These are phyloP conservation scores for Scaptomyza hsui DNA, from an alignment of 1,140 invertebrate species.

Conservation along the genomic window DNA sequence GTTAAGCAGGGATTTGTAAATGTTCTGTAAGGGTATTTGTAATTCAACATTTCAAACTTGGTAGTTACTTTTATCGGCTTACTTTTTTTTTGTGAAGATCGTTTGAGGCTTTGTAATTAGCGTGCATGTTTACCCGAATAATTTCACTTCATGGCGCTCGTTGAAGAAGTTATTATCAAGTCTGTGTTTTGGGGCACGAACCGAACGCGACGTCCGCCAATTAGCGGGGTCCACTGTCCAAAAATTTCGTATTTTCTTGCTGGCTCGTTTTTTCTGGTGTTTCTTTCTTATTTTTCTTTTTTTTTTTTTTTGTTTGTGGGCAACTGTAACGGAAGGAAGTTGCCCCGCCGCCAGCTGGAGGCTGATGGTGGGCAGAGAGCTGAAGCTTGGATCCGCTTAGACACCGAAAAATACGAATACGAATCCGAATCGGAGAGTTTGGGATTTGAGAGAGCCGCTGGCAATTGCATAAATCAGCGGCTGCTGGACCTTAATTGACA, in stretches of 20 bases:
- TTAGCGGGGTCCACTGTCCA: conserved; percentile 63
- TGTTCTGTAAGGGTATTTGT: not conserved
- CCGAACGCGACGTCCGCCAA: conserved; percentile 73
- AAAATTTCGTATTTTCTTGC: conserved; percentile 18
- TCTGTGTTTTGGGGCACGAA: conserved; percentile 50
- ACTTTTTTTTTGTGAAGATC: conserved; percentile 35
- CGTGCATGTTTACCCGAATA: conserved; percentile 81
- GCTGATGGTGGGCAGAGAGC: conserved; percentile 16
- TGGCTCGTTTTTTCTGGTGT: not conserved
- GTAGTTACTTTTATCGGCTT: conserved; percentile 12
- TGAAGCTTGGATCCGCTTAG: not conserved
- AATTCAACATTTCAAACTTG: not conserved
- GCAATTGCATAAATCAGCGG: conserved; percentile 76
- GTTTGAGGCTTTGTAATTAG: conserved; percentile 78
- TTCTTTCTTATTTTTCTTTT: conserved; percentile 20
- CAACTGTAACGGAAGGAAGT: conserved; percentile 80
- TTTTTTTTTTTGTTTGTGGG: conserved; percentile 39
- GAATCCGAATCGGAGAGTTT: conserved; percentile 17
- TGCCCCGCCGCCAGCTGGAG: conserved; percentile 24
- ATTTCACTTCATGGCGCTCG: conserved; percentile 80
- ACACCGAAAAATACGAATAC: conserved; percentile 24
- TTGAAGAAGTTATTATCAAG: conserved; percentile 80
- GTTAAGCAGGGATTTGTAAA: not conserved
- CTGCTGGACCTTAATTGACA: conserved; percentile 67
- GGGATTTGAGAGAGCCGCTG: conserved; percentile 25